phyloP scores from a whole-genome alignment of 2,797 vertebrate genomes.

The Manis crassicaudata region DNA sequence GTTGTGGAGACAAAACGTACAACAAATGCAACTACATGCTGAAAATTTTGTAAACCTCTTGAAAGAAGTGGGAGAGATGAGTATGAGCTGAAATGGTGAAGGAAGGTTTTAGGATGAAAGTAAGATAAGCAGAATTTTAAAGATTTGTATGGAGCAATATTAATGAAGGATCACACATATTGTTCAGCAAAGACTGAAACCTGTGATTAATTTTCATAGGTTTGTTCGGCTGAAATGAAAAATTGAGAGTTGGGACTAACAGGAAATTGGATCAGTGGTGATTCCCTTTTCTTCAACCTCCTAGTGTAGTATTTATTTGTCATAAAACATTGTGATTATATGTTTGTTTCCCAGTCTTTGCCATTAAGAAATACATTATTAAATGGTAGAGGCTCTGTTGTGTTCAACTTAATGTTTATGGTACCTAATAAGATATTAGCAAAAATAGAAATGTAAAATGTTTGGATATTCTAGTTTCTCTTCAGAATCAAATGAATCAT shows the following conservation, averaged over 20 bases:
- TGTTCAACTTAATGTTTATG: background rate
- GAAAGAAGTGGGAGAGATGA: background rate
- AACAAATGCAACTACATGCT: background rate
- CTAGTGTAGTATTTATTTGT: background rate
- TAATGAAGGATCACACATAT: background rate
- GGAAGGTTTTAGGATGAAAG: background rate
- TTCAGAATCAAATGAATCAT: background rate
- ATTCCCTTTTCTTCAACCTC: background rate
- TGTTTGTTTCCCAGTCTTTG: background rate
- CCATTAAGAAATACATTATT: background rate
- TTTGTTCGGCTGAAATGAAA: background rate
- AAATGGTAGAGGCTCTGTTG: background rate
- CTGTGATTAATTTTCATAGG: background rate
- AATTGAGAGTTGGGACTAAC: background rate
- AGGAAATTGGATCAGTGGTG: background rate
- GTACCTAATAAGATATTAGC: background rate
- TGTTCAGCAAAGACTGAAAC: background rate
- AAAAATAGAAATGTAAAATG: constrained; percentile 44
- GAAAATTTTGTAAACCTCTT: background rate
- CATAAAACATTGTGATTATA: background rate
- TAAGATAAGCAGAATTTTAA: background rate
- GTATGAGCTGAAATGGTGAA: constrained; percentile 16
- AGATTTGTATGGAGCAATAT: background rate
- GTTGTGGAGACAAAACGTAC: background rate
- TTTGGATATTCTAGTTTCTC: background rate